Evolutionary conservation across 2,113 vertebrate species (phyloP).

Genomic region (Elgaria multicarinata): DNA sequence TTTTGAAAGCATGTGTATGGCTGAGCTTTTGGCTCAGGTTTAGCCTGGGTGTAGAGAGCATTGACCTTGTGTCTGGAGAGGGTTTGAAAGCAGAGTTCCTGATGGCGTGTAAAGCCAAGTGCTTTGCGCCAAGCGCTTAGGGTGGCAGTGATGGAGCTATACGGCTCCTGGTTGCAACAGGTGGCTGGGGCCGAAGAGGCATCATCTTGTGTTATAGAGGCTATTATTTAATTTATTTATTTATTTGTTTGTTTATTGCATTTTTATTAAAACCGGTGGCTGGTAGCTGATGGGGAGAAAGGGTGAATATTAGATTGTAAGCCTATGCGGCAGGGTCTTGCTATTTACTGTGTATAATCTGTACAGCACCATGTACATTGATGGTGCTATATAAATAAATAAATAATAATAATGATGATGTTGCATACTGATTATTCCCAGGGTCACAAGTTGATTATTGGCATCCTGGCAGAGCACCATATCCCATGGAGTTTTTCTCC

Average conservation of each 20-base stretch:
- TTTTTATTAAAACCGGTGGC: not conserved
- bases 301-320: too few species aligned
- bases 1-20: not conserved
- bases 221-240: too few species aligned
- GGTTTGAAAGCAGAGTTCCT: not conserved
- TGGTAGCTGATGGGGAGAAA: not conserved
- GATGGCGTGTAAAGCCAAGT: too few species aligned
- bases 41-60: not conserved
- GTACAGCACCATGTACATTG: too few species aligned
- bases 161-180: not conserved
- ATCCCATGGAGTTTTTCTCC: not conserved
- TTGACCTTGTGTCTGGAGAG: not conserved
- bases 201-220: not conserved
- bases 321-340: too few species aligned
- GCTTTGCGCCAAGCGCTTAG: not conserved
- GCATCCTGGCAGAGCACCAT: too few species aligned
- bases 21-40: not conserved
- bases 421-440: not conserved
- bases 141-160: not conserved
- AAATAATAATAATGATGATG: too few species aligned
- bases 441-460: not conserved
- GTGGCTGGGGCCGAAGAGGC: not conserved
- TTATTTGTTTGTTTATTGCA: too few species aligned
- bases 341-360: too few species aligned
- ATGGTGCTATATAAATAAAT: too few species aligned